These are phyloP conservation scores for Fopius arisanus DNA, from an alignment of 1,140 invertebrate species.

Conservation along the genomic window DNA sequence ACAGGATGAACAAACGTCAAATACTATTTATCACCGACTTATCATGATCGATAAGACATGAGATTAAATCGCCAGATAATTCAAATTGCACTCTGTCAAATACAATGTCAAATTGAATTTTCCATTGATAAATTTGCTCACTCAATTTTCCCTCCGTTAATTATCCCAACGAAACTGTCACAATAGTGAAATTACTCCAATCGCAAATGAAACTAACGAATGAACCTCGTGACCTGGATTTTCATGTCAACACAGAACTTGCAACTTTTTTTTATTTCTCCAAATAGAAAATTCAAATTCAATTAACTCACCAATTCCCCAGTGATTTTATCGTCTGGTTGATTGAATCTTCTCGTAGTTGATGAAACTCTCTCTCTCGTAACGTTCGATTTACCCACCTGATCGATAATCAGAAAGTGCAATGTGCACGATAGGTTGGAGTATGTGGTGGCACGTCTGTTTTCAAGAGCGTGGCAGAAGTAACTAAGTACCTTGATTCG, in stretches of 20 bases:
- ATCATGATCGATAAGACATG: background rate
- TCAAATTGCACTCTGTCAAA: background rate
- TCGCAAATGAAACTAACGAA: background rate
- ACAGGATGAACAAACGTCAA: background rate
- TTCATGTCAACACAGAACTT: background rate
- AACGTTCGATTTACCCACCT: background rate
- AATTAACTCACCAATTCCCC: background rate
- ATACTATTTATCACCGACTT: background rate
- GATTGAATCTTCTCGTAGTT: background rate
- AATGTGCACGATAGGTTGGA: background rate
- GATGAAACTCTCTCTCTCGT: background rate
- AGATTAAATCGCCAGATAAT: background rate
- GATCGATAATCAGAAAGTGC: background rate
- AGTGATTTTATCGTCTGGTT: background rate
- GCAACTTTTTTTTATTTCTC: background rate
- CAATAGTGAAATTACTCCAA: background rate
- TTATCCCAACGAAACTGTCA: background rate
- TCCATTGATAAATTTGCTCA: no score
- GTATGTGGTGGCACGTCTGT: background rate
- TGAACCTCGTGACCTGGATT: background rate
- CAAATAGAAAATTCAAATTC: background rate
- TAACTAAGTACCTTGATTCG: background rate
- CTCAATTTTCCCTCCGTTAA: background rate
- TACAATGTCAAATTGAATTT: background rate
- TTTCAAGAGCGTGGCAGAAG: conserved; percentile 14